phyloP scores from a whole-genome alignment of 2,888 invertebrate genomes.

The Zootermopsis nevadensis region DNA sequence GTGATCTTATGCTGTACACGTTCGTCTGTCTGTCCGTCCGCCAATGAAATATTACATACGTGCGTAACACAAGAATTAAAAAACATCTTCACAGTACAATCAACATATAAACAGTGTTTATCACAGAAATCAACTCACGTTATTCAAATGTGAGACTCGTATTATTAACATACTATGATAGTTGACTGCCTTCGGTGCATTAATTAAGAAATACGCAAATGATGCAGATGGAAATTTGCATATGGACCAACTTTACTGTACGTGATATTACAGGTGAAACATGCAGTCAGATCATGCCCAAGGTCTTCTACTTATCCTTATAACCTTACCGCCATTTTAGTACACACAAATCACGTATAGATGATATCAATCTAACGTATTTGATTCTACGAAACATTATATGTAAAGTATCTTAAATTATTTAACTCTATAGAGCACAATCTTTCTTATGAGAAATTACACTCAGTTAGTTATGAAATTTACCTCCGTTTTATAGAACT shows the following conservation, averaged over 20 bases:
- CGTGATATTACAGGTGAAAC: conserved; percentile 10
- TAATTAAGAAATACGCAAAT: neutral
- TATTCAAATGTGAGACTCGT: neutral
- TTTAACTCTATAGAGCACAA: too few relatives aligned
- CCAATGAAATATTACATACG: neutral
- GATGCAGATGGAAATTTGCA: neutral
- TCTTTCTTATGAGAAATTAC: too few relatives aligned
- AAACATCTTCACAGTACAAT: neutral
- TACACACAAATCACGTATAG: too few relatives aligned
- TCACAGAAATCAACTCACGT: neutral
- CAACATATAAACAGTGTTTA: neutral
- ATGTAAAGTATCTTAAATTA: too few relatives aligned
- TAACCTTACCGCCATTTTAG: too few relatives aligned
- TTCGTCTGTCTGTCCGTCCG: neutral
- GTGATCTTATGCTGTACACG: neutral
- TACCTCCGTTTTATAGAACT: too few relatives aligned
- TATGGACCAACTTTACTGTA: neutral
- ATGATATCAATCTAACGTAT: too few relatives aligned
- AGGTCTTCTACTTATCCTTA: conserved; percentile 11
- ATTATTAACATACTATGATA: neutral
- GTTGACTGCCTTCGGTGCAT: neutral
- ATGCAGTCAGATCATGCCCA: conserved; percentile 11
- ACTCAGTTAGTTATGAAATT: too few relatives aligned
- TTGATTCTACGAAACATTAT: too few relatives aligned
- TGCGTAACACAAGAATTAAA: neutral